Conservation (phyloP, 2,113 vertebrate genomes). For the Stigmatopora argus region DNA sequence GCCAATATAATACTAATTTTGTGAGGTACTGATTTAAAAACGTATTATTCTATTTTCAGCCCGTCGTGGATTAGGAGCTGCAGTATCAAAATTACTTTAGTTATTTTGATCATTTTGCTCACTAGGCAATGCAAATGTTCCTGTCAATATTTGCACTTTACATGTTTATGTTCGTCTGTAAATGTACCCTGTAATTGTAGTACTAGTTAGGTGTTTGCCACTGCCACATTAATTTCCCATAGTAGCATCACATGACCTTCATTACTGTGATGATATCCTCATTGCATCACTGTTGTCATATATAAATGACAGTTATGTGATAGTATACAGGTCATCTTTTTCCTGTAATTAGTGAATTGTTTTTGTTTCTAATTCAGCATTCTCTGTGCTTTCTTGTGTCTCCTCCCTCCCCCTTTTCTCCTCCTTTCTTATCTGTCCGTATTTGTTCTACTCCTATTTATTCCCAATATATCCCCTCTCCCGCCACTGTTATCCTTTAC, state of each 20-base stretch:
- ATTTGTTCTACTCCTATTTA: slow-evolving; percentile 28
- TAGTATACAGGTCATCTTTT: slow-evolving; percentile 46
- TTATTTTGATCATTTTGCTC: not conserved
- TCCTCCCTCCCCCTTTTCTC: slow-evolving; percentile 35
- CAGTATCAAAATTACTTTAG: not conserved
- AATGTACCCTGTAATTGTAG: slow-evolving; percentile 3
- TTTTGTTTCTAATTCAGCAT: slow-evolving; percentile 69
- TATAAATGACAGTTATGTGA: slow-evolving; percentile 48
- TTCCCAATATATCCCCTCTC: slow-evolving; percentile 34
- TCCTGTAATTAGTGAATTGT: slow-evolving; percentile 52
- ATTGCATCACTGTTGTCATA: slow-evolving; percentile 51
- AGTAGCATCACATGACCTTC: slow-evolving; percentile 46
- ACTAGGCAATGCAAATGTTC: not conserved
- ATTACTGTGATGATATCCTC: slow-evolving; percentile 59
- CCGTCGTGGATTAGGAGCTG: not conserved
- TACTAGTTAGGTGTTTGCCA: slow-evolving; percentile 21
- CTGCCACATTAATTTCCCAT: slow-evolving; percentile 28
- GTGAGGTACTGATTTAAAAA: too few relatives aligned
- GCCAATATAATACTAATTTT: not conserved
- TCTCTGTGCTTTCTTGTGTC: slow-evolving; percentile 57
- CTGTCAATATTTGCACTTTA: not conserved
- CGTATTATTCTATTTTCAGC: not conserved
- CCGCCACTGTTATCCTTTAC: slow-evolving; percentile 38
- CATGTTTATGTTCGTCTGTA: not conserved
- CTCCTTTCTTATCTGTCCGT: slow-evolving; percentile 19